A percentile compares a stretch with the other conserved stretches of the same genome.
Evolutionary conservation across 2,797 vertebrate genomes (phyloP).

Genomic region (Percopsis omiscomaycus): DNA sequence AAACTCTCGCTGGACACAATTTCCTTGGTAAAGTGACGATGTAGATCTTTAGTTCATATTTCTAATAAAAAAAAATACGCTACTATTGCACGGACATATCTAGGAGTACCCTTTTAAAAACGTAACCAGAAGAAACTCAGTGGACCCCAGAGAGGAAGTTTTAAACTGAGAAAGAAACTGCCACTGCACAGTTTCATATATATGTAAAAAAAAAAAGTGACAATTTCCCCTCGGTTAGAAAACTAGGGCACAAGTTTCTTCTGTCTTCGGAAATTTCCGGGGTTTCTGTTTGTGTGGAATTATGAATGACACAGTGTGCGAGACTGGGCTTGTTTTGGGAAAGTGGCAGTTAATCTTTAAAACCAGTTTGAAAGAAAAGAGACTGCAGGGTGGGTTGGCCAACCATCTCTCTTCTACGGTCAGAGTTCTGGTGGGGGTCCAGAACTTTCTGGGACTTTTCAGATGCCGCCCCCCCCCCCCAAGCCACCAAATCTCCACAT

Average conservation of each 20-base stretch:
- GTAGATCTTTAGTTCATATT: slow-evolving; percentile 54
- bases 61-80: slow-evolving; percentile 78
- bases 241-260: slow-evolving; percentile 6
- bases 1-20: slow-evolving; percentile 75
- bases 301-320: slow-evolving; percentile 9
- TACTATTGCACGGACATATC: slow-evolving; percentile 90
- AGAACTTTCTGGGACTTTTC: slow-evolving; percentile 11
- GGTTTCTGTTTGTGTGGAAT: slow-evolving; percentile 25
- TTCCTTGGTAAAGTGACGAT: slow-evolving; percentile 95
- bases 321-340: slow-evolving; percentile 17
- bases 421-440: slow-evolving; percentile 22
- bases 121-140: slow-evolving; percentile 64
- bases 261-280: background rate
- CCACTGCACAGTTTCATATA: background rate
- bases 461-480: background rate
- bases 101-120: slow-evolving; percentile 78
- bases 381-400: slow-evolving; percentile 37
- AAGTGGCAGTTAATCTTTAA: slow-evolving; percentile 35
- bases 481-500: slow-evolving; percentile 5
- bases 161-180: slow-evolving; percentile 44
- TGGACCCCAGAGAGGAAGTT: slow-evolving; percentile 70
- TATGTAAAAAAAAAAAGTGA: slow-evolving; percentile 9
- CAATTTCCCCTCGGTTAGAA: background rate
- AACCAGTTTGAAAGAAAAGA: slow-evolving; percentile 23
- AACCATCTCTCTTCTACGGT: slow-evolving; percentile 25